phyloP scores from a whole-genome alignment of 2,113 vertebrate species.

The Mastomys natalensis region DNA sequence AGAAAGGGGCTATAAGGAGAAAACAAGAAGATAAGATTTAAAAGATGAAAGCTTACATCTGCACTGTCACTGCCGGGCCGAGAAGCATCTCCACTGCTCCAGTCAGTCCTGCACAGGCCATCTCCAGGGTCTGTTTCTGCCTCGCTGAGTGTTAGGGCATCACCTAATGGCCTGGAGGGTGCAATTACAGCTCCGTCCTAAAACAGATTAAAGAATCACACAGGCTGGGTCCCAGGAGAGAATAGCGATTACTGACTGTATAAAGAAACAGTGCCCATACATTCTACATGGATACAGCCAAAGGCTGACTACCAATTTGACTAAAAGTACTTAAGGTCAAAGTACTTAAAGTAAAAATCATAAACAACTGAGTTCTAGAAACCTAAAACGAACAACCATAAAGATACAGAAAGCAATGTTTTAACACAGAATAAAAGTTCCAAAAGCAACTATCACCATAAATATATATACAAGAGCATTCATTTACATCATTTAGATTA shows the following conservation, averaged over 20 bases:
- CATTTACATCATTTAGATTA: conserved; percentile 31
- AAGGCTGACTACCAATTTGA: neutral
- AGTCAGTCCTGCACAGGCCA: conserved; percentile 81
- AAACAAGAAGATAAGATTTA: neutral
- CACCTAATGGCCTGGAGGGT: conserved; percentile 75
- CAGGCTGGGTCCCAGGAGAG: neutral
- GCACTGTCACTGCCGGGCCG: conserved; percentile 85
- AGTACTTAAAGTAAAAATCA: conserved; percentile 21
- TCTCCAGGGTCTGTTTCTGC: conserved; percentile 88
- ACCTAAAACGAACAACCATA: conserved; percentile 29
- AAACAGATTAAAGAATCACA: conserved; percentile 45
- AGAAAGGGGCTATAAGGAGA: neutral
- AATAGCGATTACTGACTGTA: neutral
- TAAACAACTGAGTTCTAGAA: conserved; percentile 9
- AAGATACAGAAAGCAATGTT: conserved; percentile 12
- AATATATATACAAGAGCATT: neutral
- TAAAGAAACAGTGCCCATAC: conserved; percentile 1
- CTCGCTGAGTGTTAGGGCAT: conserved; percentile 87
- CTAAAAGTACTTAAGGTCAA: neutral
- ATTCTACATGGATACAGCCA: neutral
- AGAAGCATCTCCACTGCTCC: conserved; percentile 84
- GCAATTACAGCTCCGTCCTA: conserved; percentile 85
- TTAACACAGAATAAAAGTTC: neutral
- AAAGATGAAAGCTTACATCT: conserved; percentile 84
- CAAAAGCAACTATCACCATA: neutral